phyloP scores from a whole-genome alignment of 2,797 vertebrate genomes.

The Phylloscopus collybita region DNA sequence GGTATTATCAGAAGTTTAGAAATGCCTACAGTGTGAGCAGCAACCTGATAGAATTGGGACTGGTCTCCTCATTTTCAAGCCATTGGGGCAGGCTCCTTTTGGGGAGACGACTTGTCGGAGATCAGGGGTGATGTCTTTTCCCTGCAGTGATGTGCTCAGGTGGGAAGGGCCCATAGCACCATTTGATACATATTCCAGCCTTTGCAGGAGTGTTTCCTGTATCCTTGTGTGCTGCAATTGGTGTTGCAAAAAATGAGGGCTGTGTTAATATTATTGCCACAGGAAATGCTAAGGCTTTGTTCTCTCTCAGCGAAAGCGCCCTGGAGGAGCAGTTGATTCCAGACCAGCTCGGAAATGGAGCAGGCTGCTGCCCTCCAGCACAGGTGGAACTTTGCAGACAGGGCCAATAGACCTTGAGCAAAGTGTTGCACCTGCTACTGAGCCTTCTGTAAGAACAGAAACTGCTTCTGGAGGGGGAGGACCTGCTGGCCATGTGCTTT shows the following conservation, averaged over 20 bases:
- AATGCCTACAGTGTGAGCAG: background rate
- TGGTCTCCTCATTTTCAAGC: background rate
- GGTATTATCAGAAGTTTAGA: too few relatives aligned
- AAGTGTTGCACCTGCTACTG: background rate
- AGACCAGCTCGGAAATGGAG: too few relatives aligned
- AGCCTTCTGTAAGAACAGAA: background rate
- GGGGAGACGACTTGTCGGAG: background rate
- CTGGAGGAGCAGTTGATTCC: too few relatives aligned
- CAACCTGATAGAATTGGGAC: background rate
- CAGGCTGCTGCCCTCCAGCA: too few relatives aligned
- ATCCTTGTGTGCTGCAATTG: background rate
- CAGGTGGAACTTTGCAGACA: background rate
- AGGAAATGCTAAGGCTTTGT: background rate
- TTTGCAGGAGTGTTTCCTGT: background rate
- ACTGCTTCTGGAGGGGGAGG: background rate
- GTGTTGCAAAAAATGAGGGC: too few relatives aligned
- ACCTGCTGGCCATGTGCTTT: fast-evolving
- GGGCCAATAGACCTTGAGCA: background rate
- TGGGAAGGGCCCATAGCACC: background rate
- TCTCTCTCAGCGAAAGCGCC: background rate
- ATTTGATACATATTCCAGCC: too few relatives aligned
- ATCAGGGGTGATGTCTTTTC: background rate
- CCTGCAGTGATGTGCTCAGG: background rate
- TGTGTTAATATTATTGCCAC: background rate
- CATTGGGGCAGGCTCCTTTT: background rate